These are phyloP conservation scores for Panorpa germanica DNA, from an alignment of 2,888 invertebrate genomes.

Conservation along the genomic window DNA sequence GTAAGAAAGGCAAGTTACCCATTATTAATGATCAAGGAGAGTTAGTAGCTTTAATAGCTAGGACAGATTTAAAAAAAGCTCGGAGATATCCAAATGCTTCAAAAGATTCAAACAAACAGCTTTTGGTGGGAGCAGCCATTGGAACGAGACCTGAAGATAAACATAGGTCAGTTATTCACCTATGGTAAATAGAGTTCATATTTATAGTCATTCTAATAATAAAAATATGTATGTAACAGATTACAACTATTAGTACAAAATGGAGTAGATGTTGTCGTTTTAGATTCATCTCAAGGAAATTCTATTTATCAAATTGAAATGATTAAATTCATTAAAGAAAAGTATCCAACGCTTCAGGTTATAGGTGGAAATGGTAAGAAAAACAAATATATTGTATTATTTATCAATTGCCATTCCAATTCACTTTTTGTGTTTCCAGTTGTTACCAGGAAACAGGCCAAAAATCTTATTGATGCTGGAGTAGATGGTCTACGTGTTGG, in stretches of 20 bases:
- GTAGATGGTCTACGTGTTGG: conserved; percentile 93
- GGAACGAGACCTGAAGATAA: conserved; percentile 77
- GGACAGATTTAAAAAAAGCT: conserved; percentile 95
- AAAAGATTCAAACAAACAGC: conserved; percentile 89
- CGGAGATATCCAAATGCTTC: conserved; percentile 92
- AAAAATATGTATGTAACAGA: no score
- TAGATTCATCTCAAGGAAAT: conserved; percentile 97
- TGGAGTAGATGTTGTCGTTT: conserved; percentile 89
- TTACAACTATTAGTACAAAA: conserved; percentile 62
- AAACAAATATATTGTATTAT: no score
- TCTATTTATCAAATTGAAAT: conserved; percentile 90
- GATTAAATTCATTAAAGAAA: conserved; percentile 77
- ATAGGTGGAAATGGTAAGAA: conserved; percentile 85
- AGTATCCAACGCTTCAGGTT: conserved; percentile 74
- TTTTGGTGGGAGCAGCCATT: conserved; percentile 85
- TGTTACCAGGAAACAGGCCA: conserved; percentile 90
- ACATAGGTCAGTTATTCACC: no score
- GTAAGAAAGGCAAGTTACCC: conserved; percentile 88
- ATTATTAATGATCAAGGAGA: conserved; percentile 72
- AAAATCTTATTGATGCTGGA: conserved; percentile 92
- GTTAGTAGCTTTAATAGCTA: conserved; percentile 85
- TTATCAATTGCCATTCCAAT: no score
- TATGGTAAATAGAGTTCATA: no score
- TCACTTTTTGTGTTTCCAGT: conserved; percentile 31
- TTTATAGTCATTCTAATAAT: no score